These are phyloP conservation scores for Myioborus melanocephalus DNA, from an alignment of 2,797 vertebrate species.

Conservation along the genomic window DNA sequence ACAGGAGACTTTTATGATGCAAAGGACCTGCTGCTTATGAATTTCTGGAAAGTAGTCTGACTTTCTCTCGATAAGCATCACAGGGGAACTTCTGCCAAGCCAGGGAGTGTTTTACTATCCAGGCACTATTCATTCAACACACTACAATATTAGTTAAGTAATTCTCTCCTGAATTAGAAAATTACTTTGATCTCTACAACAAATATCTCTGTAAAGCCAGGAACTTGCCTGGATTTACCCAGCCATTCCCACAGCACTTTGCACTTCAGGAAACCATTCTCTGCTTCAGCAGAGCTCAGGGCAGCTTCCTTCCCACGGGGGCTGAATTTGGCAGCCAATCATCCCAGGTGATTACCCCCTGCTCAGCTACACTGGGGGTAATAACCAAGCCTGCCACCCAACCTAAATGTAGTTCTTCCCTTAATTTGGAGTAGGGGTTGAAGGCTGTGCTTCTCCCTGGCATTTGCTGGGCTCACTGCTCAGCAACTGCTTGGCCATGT, in stretches of 20 bases:
- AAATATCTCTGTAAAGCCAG: neutral
- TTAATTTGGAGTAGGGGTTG: neutral
- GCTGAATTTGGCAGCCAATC: neutral
- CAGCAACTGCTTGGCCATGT: conserved; percentile 19
- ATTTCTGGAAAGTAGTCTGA: neutral
- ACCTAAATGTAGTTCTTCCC: neutral
- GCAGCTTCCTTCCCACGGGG: neutral
- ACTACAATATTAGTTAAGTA: neutral
- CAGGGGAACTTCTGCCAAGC: neutral
- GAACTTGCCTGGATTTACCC: neutral
- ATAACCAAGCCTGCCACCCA: neutral
- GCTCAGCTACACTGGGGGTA: neutral
- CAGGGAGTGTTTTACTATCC: neutral
- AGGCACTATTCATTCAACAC: neutral
- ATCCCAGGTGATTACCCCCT: rapidly evolving
- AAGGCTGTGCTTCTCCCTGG: neutral
- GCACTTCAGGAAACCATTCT: neutral
- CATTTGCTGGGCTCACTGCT: neutral
- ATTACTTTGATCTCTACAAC: neutral
- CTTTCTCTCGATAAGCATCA: neutral
- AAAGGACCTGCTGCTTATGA: neutral
- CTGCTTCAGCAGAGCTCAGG: rapidly evolving
- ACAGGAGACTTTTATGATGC: neutral
- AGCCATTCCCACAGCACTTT: neutral
- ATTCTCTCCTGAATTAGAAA: neutral